phyloP scores from a whole-genome alignment of 1,140 invertebrate species.

The Drosophila melanica region DNA sequence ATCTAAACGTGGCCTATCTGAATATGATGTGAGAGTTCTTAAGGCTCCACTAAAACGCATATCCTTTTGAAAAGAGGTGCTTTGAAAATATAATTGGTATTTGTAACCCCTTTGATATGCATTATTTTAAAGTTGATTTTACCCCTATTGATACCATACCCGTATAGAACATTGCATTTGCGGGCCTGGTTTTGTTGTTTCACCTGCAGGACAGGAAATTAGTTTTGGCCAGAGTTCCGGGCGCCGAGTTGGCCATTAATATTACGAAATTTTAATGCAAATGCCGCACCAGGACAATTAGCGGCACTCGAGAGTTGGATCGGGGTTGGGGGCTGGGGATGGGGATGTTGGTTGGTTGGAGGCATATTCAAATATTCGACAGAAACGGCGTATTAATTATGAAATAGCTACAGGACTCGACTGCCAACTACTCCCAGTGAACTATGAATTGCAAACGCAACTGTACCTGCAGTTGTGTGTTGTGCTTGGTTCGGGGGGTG shows the following conservation, averaged over 20 bases:
- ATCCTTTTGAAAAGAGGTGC: too few species aligned
- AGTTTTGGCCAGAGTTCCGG: constrained; percentile 64
- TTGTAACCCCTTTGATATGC: too few species aligned
- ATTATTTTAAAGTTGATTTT: too few species aligned
- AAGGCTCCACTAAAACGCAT: too few species aligned
- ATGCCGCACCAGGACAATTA: constrained; percentile 54
- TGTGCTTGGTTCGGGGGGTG: not conserved
- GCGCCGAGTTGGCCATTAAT: constrained; percentile 57
- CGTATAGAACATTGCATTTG: constrained; percentile 2
- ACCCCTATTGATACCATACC: not conserved
- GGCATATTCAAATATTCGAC: constrained; percentile 49
- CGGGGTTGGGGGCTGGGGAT: not conserved
- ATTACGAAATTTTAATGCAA: constrained; percentile 80
- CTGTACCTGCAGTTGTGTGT: constrained; percentile 59
- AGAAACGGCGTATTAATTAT: constrained; percentile 48
- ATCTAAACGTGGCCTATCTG: too few species aligned
- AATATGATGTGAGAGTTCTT: too few species aligned
- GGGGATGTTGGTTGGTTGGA: not conserved
- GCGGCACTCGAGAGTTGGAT: not conserved
- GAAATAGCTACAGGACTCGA: constrained; percentile 32
- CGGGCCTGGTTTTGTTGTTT: not conserved
- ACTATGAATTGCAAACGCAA: constrained; percentile 60
- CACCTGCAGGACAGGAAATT: constrained; percentile 58
- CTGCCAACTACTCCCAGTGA: constrained; percentile 29
- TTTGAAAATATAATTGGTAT: too few species aligned